Evolutionary conservation across 2,113 vertebrate species (phyloP), one percentile per base, ranked within the genome.

Genomic region (Planiliza haematocheilus): DNA sequence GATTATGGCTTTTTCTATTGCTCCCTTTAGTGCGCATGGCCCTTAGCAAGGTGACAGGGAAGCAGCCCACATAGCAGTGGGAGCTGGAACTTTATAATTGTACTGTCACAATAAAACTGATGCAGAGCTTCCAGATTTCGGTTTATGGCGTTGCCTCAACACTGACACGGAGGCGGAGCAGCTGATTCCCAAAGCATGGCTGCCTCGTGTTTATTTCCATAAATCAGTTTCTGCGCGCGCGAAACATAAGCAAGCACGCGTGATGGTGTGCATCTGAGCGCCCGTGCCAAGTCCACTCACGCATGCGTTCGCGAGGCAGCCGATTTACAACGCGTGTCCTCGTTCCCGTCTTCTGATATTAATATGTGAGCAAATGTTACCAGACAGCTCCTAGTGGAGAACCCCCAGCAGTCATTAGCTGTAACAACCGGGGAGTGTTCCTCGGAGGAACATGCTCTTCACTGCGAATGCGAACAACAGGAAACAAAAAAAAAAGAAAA

Each of bases 81-180:
- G 85, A 88, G 79, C 65, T 20, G 74, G 64, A 80, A 86, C 82
- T 87, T 91, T 78, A 89, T 89, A 88, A 91, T 91, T 87, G 82
- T 85, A 74, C 80, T 89, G 87, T 86, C 88, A 83, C 83, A 78
- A 91, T 92, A 91, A 91, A 92, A 91, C 72, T 91, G 87, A 91
- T 89, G 84, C 69, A 89, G 65, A 68, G 86, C 83, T 79, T 85
- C 81, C 69, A 73, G 75, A 73, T 85, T 72, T 82, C 82, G 71
- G 41, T 87, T 86, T 84, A 87, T 67, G 70, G 69, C 56, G 18
- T 55, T 21, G 78, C 70, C 56, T 76, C 71, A 77, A 74, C 81
- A 83, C 63, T 66, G 74, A 55, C 76, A 55, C 3, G 11, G 7
- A 52, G 36, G 76, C 51, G 52, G 20, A 61, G 30, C 70, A 57